Evolutionary conservation across 2,797 vertebrate species (phyloP).

Genomic region (Periparus ater): DNA sequence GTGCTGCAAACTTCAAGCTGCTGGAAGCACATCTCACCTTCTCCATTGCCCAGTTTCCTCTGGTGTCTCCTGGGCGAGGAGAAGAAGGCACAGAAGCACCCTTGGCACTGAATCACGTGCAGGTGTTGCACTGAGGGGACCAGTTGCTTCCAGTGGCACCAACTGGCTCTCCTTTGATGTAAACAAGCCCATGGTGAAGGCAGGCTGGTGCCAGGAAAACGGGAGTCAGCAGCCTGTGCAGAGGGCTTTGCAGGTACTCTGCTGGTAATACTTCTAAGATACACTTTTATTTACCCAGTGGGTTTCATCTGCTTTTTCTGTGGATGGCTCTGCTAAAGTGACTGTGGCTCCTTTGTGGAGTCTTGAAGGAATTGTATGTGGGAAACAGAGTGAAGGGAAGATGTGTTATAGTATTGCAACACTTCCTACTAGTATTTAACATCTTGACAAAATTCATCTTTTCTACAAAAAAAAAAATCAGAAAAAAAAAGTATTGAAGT

Average conservation of each 20-base stretch:
- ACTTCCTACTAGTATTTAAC: background rate
- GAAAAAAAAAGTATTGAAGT: background rate
- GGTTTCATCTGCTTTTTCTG: background rate
- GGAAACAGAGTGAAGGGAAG: background rate
- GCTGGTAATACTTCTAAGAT: background rate
- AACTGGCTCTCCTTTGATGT: background rate
- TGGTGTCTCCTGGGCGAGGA: background rate
- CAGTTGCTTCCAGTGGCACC: background rate
- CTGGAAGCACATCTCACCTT: background rate
- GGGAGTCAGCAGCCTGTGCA: background rate
- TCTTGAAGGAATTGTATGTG: background rate
- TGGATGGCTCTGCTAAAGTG: background rate
- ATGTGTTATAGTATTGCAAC: background rate
- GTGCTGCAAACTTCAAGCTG: background rate
- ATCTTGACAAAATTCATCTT: background rate
- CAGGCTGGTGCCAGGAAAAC: background rate
- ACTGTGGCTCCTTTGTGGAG: background rate
- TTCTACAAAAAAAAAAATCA: background rate
- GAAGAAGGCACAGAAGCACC: background rate
- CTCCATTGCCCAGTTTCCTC: background rate
- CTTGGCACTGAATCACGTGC: fast-evolving
- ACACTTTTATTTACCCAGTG: background rate
- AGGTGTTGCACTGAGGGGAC: background rate
- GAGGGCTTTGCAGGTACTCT: background rate
- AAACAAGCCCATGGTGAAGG: background rate